Evolutionary conservation across 2,888 invertebrate species (phyloP).

Genomic region (Copidosoma aretas): DNA sequence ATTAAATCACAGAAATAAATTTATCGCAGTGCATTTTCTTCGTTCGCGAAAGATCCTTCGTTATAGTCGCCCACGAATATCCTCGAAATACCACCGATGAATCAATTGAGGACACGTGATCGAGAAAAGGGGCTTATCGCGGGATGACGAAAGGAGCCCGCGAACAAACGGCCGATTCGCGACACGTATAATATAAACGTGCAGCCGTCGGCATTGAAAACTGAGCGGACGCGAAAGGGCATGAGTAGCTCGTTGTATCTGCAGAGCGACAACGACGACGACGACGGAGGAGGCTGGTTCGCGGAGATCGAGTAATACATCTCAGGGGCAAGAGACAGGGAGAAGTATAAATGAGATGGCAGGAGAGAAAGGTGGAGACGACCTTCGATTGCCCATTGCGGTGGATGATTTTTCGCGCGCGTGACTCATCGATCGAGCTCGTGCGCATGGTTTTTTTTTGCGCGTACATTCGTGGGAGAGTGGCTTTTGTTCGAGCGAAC

Average conservation of each 20-base stretch:
- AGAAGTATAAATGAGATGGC: neutral
- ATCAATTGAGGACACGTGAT: slow-evolving; percentile 10
- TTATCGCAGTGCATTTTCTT: too few species aligned
- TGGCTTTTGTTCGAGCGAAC: too few species aligned
- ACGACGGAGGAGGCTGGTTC: neutral
- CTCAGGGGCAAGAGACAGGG: too few species aligned
- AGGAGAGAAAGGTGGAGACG: slow-evolving; percentile 19
- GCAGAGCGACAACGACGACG: slow-evolving; percentile 12
- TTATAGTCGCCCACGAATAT: too few species aligned
- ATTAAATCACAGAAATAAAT: too few species aligned
- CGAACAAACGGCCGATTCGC: slow-evolving; percentile 3
- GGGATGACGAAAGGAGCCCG: neutral
- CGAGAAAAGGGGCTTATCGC: neutral
- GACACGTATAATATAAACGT: too few species aligned
- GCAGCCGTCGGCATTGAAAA: slow-evolving; percentile 23
- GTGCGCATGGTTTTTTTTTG: neutral
- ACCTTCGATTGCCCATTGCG: slow-evolving; percentile 23
- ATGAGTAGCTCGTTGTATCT: neutral
- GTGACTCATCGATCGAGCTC: neutral
- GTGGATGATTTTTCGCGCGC: slow-evolving; percentile 14
- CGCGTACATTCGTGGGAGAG: too few species aligned
- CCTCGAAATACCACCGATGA: slow-evolving; percentile 6
- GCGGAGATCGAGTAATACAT: slow-evolving; percentile 13
- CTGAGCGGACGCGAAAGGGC: slow-evolving; percentile 2
- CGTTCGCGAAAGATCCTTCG: too few species aligned